Evolutionary conservation across 1,140 invertebrate species (phyloP), one percentile per base, ranked within the genome.

Genomic region (Onthophagus taurus): DNA sequence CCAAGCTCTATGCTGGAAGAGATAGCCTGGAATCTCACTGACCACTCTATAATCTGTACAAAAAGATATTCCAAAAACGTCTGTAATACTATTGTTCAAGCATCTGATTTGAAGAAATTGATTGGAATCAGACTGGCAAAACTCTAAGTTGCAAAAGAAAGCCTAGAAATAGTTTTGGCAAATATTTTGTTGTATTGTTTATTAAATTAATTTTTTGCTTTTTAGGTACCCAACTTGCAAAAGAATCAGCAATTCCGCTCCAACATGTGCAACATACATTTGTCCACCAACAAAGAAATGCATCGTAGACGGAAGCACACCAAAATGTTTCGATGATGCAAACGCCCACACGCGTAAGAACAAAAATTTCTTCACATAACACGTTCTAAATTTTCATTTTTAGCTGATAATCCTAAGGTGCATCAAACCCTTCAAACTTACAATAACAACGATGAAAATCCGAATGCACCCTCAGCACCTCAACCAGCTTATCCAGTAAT

Each of bases 161-260:
- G n/a, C n/a, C n/a, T n/a, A n/a, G n/a, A n/a, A n/a, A n/a, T n/a
- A n/a, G n/a, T n/a, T n/a, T n/a, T n/a, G n/a, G n/a, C n/a, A n/a
- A n/a, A n/a, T n/a, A n/a, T n/a, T n/a, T n/a, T n/a, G n/a, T n/a
- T n/a, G n/a, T n/a, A n/a, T n/a, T n/a, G n/a, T n/a, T n/a, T n/a
- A n/a, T n/a, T n/a, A n/a, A n/a, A n/a, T n/a, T n/a, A n/a, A n/a
- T 21, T 31, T 18, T 17, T 30, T 19, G 5, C 1, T 30, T 39
- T 36, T 12, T 31, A 55, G 53, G 20, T 55, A 55, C 45, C 53
- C 53, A 24, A 55, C 53, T 9, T 55, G 53, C 20, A 21, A 47
- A 35, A 46, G 35, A 20, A 13, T 39, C 3, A 14, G 13, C 1
- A 51, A 49, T 21, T 31, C 34, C 18, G 43, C 30, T 8, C 14